Percentiles rank a stretch among this genome's conserved stretches.
Conservation (phyloP, 2,888 invertebrate species). For the Gasteruption jaculator region DNA sequence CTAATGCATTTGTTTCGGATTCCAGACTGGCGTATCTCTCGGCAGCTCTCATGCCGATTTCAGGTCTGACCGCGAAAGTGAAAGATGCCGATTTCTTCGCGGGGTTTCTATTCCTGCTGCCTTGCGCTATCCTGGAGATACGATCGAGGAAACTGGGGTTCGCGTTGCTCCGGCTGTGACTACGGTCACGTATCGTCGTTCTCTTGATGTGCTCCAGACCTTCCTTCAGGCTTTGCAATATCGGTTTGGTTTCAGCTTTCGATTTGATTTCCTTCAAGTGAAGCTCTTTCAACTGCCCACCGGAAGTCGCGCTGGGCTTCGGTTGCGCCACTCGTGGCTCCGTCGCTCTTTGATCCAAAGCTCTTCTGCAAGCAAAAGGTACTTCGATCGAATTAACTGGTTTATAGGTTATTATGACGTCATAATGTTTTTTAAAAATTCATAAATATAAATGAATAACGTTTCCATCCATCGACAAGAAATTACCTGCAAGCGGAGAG, state of each 20-base stretch:
- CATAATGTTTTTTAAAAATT: too few species aligned
- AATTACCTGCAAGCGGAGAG: slow-evolving; percentile 50
- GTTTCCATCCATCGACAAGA: too few species aligned
- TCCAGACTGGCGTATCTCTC: slow-evolving; percentile 46
- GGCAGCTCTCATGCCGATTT: slow-evolving; percentile 46
- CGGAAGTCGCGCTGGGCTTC: slow-evolving; percentile 31
- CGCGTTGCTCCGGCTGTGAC: slow-evolving; percentile 29
- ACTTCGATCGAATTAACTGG: too few species aligned
- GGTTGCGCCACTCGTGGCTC: slow-evolving; percentile 46
- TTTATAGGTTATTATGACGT: too few species aligned
- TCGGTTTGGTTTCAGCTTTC: slow-evolving; percentile 44
- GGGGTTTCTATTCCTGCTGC: slow-evolving; percentile 42
- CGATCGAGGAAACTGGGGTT: slow-evolving; percentile 40
- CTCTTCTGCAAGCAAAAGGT: slow-evolving; percentile 38
- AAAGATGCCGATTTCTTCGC: slow-evolving; percentile 48
- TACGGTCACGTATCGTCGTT: slow-evolving; percentile 44
- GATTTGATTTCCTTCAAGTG: slow-evolving; percentile 44
- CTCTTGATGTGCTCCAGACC: slow-evolving; percentile 45
- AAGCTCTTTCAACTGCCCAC: slow-evolving; percentile 39
- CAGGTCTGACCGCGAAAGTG: slow-evolving; percentile 45
- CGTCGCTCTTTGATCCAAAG: slow-evolving; percentile 45
- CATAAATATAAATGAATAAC: too few species aligned
- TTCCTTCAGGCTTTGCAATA: slow-evolving; percentile 44
- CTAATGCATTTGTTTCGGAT: slow-evolving; percentile 39
- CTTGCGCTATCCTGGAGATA: slow-evolving; percentile 46